A percentile compares a stretch with the other conserved stretches of the same genome.
Evolutionary conservation across 2,888 invertebrate genomes (phyloP).

Genomic region (Mythimna pallens): DNA sequence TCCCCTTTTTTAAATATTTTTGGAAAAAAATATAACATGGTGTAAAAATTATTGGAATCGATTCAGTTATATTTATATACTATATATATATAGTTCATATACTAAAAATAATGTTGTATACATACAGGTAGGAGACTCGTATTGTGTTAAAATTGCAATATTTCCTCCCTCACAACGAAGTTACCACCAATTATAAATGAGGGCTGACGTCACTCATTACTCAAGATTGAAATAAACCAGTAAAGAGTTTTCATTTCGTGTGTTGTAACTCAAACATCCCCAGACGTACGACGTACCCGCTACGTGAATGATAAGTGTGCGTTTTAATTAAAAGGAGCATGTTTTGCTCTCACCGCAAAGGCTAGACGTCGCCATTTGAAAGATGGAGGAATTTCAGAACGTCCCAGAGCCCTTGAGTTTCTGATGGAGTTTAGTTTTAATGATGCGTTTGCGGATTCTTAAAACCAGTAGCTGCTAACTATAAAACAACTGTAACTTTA

Average conservation of each 20-base stretch:
- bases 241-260: slow-evolving; percentile 17
- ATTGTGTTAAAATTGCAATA: neutral
- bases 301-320: slow-evolving; percentile 36
- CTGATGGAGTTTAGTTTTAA: slow-evolving; percentile 35
- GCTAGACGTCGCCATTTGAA: slow-evolving; percentile 29
- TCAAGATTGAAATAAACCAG: slow-evolving; percentile 29
- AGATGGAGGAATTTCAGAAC: slow-evolving; percentile 29
- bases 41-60: too few species aligned
- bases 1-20: too few species aligned
- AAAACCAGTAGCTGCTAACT: neutral
- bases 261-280: slow-evolving; percentile 37
- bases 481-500: too few species aligned
- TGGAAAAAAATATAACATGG: too few species aligned
- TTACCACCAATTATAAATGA: slow-evolving; percentile 29
- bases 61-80: too few species aligned
- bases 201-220: slow-evolving; percentile 30
- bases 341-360: slow-evolving; percentile 39
- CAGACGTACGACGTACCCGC: neutral
- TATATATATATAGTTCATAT: too few species aligned
- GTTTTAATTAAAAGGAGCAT: slow-evolving; percentile 64
- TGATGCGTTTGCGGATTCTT: slow-evolving; percentile 11
- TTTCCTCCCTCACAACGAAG: neutral
- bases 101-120: too few species aligned
- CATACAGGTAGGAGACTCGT: too few species aligned
- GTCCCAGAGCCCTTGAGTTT: slow-evolving; percentile 13